Evolutionary conservation across 2,797 vertebrate species (phyloP), one percentile per base, ranked within the genome.

Genomic region (Hirundo rustica): DNA sequence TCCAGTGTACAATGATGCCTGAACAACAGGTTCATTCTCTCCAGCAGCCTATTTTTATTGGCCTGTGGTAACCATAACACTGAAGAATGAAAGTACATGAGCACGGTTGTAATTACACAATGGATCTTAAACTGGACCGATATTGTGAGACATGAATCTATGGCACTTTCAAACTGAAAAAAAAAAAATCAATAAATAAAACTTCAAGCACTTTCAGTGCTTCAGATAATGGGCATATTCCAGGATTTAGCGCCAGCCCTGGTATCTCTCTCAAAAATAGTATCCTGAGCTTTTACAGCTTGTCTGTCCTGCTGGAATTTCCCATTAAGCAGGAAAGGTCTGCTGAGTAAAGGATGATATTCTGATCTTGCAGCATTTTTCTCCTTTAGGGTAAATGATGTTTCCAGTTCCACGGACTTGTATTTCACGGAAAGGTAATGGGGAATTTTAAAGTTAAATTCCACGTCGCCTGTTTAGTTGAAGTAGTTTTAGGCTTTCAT

Each of bases 171-270:
- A 27, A 27, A 81, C 85, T 70, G 60, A 32, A 38, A 38, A 38
- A 38, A 38, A 96, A 96, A 68, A 87, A 97, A 95, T 97, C 95
- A 94, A 81, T 96, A 92, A 92, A 42, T 51, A 92, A 93, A 96
- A 93, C 58, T 95, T 92, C 5, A 38, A 61, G 85, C 66, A 6
- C 72, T 85, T 64, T 85, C 70, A 88, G 44, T 58, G 32, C 60
- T 87, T 89, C 80, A 93, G 53, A 73, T 95, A 90, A 91, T 74
- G 92, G 95, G 27, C 61, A 42, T 82, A 44, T 79, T 76, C 71
- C 74, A 82, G 74, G 89, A 92, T 93, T 91, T 92, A 95, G 92
- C 81, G 74, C 77, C 60, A 27, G 53, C 45, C 89, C 81, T 76
- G 77, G 71, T 42, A 62, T 73, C 32, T 89, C 27, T 92, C 45